Evolutionary conservation across 2,113 vertebrate genomes (phyloP).

Genomic region (Tragelaphus imberbis): DNA sequence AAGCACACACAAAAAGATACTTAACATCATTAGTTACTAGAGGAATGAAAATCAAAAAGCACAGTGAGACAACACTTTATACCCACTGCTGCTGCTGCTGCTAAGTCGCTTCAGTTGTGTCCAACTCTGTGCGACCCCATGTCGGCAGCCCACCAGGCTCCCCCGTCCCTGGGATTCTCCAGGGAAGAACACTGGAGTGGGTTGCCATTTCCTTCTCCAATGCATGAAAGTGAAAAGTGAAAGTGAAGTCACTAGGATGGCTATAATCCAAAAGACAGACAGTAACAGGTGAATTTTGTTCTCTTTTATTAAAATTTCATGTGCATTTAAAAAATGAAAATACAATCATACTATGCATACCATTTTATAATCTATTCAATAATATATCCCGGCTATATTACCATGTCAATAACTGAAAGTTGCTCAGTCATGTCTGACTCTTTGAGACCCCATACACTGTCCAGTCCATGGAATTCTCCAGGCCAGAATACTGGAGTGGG

Average conservation of each 20-base stretch:
- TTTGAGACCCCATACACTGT: background rate
- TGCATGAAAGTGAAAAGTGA: no score
- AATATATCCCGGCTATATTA: background rate
- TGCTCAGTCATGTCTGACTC: background rate
- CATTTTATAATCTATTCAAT: background rate
- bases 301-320: background rate
- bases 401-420: background rate
- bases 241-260: background rate
- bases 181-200: no score
- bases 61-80: background rate
- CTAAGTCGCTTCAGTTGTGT: no score
- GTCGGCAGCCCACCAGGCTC: no score
- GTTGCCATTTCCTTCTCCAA: no score
- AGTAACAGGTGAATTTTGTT: background rate
- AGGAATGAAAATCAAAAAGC: background rate
- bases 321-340: background rate
- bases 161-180: no score
- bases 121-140: no score
- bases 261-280: background rate
- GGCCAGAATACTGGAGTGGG: background rate
- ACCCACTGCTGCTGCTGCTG: background rate
- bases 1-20: background rate
- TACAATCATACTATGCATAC: background rate
- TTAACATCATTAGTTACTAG: background rate
- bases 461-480: background rate